Evolutionary conservation across 1,140 invertebrate species (phyloP), one percentile per base, ranked within the genome.

Genomic region (Bombus superbus): DNA sequence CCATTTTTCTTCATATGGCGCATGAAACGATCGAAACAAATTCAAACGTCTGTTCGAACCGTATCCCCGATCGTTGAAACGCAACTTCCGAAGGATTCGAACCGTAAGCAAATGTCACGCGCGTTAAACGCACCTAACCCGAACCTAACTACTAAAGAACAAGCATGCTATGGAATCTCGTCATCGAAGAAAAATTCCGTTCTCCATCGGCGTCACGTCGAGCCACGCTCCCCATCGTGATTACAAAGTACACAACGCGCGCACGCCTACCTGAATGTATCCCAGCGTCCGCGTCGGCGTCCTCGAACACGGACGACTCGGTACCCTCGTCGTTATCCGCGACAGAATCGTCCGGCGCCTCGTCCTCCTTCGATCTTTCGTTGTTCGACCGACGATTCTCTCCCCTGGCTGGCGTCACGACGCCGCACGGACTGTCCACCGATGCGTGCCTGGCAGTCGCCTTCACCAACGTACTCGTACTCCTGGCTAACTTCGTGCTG

Each of bases 401-500:
- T 76, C 86, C 81, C 83, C 89, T 90, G 35, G 76, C 85, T 13
- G 71, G 57, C 86, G 68, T 87, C 73, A 64, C 28, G 32, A 77
- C 44, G 59, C 47, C 22, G 40, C 83, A 80, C 0, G 88, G 68
- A 15, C 89, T 88, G 38, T 91, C 92, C 3, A 91, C 86, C 13
- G 91, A 90, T 11, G 86, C 89, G 42, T 92, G 92, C 71, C 87
- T 89, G 25, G 40, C 71, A 1, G 38, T 38, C 15, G 85, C 38
- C 9, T 90, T 92, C 38, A 92, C 88, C 81, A 95, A 81, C 25
- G 95, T 94, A 75, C 95, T 94, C 9, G 93, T 97, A 89, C 96
- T 97, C 78, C 97, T 95, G 0, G 96, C 96, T 28, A 97, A 91
- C 92, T 97, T 97, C 2, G 97, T 97, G 87, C 97, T 97, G 89